A percentile compares a stretch with the other conserved stretches of the same genome.
Conservation (phyloP, 2,797 vertebrate species). For the Chrysocyon brachyurus region DNA sequence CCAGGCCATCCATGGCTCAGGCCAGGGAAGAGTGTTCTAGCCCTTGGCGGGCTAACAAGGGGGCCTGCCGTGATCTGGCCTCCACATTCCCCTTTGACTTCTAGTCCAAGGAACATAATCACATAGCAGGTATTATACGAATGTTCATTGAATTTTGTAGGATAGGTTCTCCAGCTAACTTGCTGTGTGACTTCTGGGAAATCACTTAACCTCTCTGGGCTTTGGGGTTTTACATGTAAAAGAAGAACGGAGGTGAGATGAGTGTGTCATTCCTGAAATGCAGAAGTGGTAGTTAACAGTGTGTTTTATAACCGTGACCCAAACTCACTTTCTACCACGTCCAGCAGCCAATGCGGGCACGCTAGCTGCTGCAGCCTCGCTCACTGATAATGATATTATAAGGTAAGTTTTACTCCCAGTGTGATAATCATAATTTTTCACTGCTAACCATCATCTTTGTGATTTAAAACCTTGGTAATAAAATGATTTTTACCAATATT, state of each 20-base stretch:
- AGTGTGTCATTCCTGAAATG: neutral
- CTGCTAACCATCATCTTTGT: neutral
- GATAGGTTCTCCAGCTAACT: neutral
- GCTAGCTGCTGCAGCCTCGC: neutral
- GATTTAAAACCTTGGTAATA: constrained; percentile 15
- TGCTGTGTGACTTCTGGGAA: constrained; percentile 40
- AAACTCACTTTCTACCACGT: neutral
- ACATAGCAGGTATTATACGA: neutral
- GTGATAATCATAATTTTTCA: neutral
- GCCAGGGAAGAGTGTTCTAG: neutral
- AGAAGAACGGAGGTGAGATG: neutral
- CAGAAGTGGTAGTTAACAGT: neutral
- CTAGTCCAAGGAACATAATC: neutral
- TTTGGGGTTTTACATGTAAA: neutral
- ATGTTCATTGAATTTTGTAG: neutral
- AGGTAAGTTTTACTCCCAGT: neutral
- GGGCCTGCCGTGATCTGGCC: neutral
- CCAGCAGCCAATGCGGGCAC: neutral
- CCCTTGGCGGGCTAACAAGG: neutral
- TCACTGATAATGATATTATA: neutral
- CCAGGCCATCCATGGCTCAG: neutral
- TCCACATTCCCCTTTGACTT: neutral
- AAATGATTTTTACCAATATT: neutral
- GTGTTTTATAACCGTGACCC: neutral
- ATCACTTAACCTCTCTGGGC: constrained; percentile 42